phyloP scores from a whole-genome alignment of 2,113 vertebrate species.

The Cheirogaleus medius region DNA sequence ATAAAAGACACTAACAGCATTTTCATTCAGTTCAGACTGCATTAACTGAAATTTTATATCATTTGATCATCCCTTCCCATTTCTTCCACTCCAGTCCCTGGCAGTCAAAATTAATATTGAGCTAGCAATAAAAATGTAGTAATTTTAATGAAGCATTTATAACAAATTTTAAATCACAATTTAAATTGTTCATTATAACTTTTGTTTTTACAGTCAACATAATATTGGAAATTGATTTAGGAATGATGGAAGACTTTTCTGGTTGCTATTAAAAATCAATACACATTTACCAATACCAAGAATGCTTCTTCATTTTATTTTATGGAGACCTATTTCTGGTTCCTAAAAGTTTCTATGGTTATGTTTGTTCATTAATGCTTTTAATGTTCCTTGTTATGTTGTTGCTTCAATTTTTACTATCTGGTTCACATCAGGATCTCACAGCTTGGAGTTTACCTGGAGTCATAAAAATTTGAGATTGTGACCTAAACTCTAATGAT shows the following conservation, averaged over 20 bases:
- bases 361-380: conserved; percentile 76
- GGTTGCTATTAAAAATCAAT: not conserved
- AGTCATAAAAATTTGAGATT: conserved; percentile 59
- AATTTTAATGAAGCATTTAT: not conserved
- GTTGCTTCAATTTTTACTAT: conserved; percentile 59
- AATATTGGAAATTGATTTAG: not conserved
- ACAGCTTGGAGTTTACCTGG: conserved; percentile 65
- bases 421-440: conserved; percentile 39
- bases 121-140: not conserved
- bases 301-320: conserved; percentile 69
- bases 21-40: not conserved
- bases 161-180: not conserved
- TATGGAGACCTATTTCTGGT: conserved; percentile 35
- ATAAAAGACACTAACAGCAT: not conserved
- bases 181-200: not conserved
- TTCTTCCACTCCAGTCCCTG: not conserved
- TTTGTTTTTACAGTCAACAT: not conserved
- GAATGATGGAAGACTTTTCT: not conserved
- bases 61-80: not conserved
- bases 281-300: not conserved
- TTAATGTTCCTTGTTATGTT: conserved; percentile 64
- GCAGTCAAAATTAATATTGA: not conserved
- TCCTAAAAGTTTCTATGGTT: conserved; percentile 56
- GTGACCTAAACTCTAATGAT: conserved; percentile 59
- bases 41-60: not conserved